phyloP scores from a whole-genome alignment of 1,140 invertebrate genomes.

The Reticulitermes speratus region DNA sequence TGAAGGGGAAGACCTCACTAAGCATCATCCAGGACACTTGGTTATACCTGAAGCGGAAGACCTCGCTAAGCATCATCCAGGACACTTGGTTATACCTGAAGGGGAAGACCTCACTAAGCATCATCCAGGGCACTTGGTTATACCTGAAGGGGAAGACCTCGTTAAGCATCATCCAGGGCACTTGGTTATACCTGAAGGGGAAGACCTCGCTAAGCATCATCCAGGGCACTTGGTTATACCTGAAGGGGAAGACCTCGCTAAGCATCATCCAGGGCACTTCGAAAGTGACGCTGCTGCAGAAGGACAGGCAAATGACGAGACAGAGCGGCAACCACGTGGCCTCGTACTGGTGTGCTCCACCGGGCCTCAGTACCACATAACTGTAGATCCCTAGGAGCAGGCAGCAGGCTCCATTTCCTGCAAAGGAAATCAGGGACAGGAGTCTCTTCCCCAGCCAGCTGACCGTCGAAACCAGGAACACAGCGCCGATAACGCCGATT shows the following conservation, averaged over 20 bases:
- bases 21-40: too few species aligned
- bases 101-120: too few species aligned
- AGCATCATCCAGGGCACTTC: constrained; percentile 52
- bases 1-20: too few species aligned
- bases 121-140: too few species aligned
- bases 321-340: constrained; percentile 38
- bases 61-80: too few species aligned
- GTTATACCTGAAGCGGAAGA: too few species aligned
- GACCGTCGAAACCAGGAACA: constrained; percentile 51
- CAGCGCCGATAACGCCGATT: constrained; percentile 43
- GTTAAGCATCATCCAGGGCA: too few species aligned
- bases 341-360: neutral
- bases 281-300: constrained; percentile 36
- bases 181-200: too few species aligned
- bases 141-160: too few species aligned
- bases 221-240: constrained; percentile 37
- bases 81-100: too few species aligned
- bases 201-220: too few species aligned
- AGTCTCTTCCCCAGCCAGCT: constrained; percentile 52
- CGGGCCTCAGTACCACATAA: constrained; percentile 36
- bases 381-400: constrained; percentile 36
- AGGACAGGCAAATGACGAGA: constrained; percentile 35
- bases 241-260: constrained; percentile 49
- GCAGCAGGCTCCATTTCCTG: constrained; percentile 38
- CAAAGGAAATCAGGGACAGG: constrained; percentile 43